Evolutionary conservation across 1,140 invertebrate species (phyloP).

Genomic region (Marisa cornuarietis): DNA sequence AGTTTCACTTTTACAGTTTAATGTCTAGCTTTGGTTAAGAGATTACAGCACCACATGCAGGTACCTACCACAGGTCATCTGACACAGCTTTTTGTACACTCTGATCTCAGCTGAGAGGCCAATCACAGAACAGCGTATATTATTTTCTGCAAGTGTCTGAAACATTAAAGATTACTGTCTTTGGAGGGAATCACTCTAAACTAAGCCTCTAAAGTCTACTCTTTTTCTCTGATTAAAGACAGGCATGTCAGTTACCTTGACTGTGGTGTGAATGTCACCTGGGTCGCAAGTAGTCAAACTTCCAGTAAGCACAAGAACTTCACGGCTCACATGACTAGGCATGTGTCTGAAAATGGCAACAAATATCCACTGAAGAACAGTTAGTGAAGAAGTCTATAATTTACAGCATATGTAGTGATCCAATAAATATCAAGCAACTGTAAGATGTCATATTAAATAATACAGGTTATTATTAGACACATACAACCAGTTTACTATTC

Average conservation of each 20-base stretch:
- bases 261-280: constrained; percentile 87
- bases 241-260: constrained; percentile 72
- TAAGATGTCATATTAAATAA: no score
- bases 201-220: no score
- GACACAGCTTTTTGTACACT: constrained; percentile 85
- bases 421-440: no score
- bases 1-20: no score
- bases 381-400: not conserved
- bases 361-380: constrained; percentile 7
- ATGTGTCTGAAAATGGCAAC: constrained; percentile 73
- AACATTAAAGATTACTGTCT: constrained; percentile 14
- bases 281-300: constrained; percentile 97
- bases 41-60: no score
- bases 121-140: constrained; percentile 91
- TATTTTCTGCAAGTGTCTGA: constrained; percentile 67
- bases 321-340: constrained; percentile 91
- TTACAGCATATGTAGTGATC: not conserved
- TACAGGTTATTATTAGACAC: no score
- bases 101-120: constrained; percentile 94
- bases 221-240: no score
- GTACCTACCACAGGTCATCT: constrained; percentile 81
- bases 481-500: no score
- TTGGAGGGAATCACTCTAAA: not conserved
- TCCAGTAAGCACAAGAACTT: constrained; percentile 86
- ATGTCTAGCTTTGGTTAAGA: no score